These are phyloP conservation scores for Machimus rusticus DNA, from an alignment of 2,888 invertebrate species.

Conservation along the genomic window DNA sequence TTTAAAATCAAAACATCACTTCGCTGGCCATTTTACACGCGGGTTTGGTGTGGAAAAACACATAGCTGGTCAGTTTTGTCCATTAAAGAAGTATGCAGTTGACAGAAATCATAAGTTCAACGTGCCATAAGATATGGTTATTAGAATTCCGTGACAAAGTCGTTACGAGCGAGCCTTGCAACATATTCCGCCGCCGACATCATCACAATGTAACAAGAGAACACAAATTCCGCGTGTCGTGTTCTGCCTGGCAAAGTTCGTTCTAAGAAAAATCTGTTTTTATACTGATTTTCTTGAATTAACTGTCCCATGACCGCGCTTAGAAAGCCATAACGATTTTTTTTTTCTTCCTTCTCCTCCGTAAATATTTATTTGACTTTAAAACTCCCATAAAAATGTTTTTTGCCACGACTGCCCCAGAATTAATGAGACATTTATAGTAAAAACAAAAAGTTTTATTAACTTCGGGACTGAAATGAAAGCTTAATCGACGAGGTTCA, in stretches of 20 bases:
- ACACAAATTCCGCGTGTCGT: not conserved
- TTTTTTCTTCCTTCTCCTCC: not conserved
- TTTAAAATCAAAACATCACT: not conserved
- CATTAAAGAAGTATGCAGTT: not conserved
- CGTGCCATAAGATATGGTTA: not conserved
- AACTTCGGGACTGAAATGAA: not conserved
- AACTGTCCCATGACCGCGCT: not conserved
- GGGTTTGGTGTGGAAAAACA: not conserved
- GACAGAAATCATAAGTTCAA: slow-evolving; percentile 26
- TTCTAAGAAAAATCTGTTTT: not conserved
- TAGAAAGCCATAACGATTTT: not conserved
- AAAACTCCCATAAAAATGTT: not conserved
- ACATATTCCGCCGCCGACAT: not conserved
- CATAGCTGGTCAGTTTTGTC: not conserved
- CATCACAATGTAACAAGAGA: not conserved
- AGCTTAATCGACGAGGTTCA: not conserved
- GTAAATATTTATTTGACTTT: not conserved
- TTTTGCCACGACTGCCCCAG: not conserved
- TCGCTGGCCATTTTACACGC: not conserved
- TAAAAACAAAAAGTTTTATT: not conserved
- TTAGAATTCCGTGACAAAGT: slow-evolving; percentile 21
- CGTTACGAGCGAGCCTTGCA: not conserved
- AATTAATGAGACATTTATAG: slow-evolving; percentile 21
- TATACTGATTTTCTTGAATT: not conserved
- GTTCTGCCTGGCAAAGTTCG: not conserved